Evolutionary conservation across 2,113 vertebrate species (phyloP), one percentile per base, ranked within the genome.

Genomic region (Embiotoca jacksoni): DNA sequence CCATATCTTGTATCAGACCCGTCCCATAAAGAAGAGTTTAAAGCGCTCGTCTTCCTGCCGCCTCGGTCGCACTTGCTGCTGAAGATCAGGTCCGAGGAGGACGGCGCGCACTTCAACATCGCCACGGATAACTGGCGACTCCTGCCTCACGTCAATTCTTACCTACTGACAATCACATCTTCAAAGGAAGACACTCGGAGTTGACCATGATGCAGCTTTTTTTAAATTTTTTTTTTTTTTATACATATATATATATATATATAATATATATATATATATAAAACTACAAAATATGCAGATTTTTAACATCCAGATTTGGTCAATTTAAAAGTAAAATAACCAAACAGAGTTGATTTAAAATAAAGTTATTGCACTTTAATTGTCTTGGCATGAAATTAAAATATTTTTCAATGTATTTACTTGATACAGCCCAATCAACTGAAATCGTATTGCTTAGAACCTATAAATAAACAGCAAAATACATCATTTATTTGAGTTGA

Each of bases 41-140:
- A 85, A 46, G 83, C 96, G 57, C 89, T 95, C 6, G 52, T 97
- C 50, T 95, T 92, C 64, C 94, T 97, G 39, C 96, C 95, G 0
- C 96, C 96, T 0, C 52, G n/a, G 63, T 95, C 88, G 33, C 94
- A 94, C 56, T 32, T 97, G n/a, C 88, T 98, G 76, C 69, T 97
- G 52, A 90, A 60, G 37, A 86, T 96, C 44, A 70, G 82, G 33
- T 65, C 65, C 0, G 75, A 91, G 37, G 93, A 94, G 33, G 93
- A 87, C 0, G 86, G 91, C 0, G 93, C 90, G 54, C 91, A 93
- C 0, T 92, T 97, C 62, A 62, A 77, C 33, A 91, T 97, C 2
- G 92, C 94, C 11, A 97, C 95, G 0, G 94, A 97, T 44, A 91
- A 95, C 92, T 97, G 96, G 96, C 84, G 92, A 0, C 87, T 97